phyloP scores from a whole-genome alignment of 2,888 invertebrate genomes.

The Ferrisia virgata region DNA sequence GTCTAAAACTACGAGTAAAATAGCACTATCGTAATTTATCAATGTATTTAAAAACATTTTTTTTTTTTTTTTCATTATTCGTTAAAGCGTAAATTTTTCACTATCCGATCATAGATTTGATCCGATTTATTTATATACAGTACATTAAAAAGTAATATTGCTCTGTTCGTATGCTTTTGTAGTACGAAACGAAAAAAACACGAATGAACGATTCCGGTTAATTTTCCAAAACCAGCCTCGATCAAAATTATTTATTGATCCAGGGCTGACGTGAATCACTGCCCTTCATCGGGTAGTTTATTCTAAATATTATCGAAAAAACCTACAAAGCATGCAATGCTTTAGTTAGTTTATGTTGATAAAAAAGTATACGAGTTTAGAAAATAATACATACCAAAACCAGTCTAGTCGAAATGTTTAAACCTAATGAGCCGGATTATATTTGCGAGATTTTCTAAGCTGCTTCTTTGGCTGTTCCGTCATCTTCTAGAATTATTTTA shows the following conservation, averaged over 20 bases:
- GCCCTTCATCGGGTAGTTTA: conserved; percentile 29
- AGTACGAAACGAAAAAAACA: neutral
- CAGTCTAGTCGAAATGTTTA: conserved; percentile 1
- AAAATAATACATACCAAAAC: neutral
- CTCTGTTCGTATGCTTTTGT: conserved; percentile 4
- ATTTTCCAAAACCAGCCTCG: neutral
- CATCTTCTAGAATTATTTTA: conserved; percentile 12
- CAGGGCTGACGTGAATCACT: conserved; percentile 18
- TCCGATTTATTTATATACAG: neutral
- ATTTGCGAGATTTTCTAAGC: neutral
- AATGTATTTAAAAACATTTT: conserved; percentile 1
- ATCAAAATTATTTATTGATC: neutral
- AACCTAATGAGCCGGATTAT: conserved; percentile 11
- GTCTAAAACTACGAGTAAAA: neutral
- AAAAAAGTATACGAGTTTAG: too few species aligned
- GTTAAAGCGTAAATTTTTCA: neutral
- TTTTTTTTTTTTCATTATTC: neutral
- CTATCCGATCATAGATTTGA: too few species aligned
- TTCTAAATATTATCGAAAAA: neutral
- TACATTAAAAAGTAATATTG: conserved; percentile 9
- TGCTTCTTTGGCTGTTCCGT: conserved; percentile 21
- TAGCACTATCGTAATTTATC: neutral
- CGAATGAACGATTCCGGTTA: neutral
- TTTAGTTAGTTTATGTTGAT: too few species aligned
- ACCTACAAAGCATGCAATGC: neutral